Percentiles rank a stretch among this genome's conserved stretches.
phyloP scores from a whole-genome alignment of 1,140 invertebrate genomes.

The Heterodera schachtii region DNA sequence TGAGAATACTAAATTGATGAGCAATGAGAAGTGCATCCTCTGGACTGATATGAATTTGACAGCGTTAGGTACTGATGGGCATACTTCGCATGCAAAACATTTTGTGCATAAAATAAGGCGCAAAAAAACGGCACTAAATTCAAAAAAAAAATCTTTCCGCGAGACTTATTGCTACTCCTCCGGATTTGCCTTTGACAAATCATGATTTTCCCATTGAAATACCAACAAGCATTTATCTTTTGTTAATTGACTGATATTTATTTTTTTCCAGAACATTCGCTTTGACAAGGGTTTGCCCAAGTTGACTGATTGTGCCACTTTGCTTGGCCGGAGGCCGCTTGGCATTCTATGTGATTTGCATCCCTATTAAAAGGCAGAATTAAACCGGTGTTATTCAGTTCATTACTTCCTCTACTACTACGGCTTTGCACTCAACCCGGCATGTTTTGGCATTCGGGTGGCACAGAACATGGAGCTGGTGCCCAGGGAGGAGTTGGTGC shows the following conservation, averaged over 20 bases:
- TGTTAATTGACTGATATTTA: not conserved
- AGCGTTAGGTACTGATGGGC: no score
- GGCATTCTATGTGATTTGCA: slow-evolving; percentile 14
- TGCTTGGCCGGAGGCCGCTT: slow-evolving; percentile 14
- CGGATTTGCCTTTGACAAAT: no score
- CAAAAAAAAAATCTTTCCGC: no score
- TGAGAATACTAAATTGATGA: no score
- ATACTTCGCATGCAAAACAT: no score
- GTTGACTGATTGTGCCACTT: slow-evolving; percentile 5
- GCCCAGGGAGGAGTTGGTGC: slow-evolving; percentile 7
- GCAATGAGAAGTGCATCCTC: no score
- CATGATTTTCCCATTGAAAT: no score
- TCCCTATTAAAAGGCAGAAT: not conserved
- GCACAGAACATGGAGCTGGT: slow-evolving; percentile 2
- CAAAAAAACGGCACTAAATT: no score
- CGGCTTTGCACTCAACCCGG: slow-evolving; percentile 27
- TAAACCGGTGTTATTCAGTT: not conserved
- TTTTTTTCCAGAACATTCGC: slow-evolving; percentile 15
- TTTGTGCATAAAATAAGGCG: no score
- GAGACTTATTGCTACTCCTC: no score
- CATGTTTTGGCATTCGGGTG: slow-evolving; percentile 26
- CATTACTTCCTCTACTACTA: slow-evolving; percentile 37
- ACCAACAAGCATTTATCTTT: no score
- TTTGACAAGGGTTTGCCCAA: not conserved
- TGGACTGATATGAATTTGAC: no score